Percentiles rank a stretch among this genome's conserved stretches.
These are phyloP conservation scores for Scaptomyza tumidula DNA, from an alignment of 2,888 invertebrate genomes.

Conservation along the genomic window DNA sequence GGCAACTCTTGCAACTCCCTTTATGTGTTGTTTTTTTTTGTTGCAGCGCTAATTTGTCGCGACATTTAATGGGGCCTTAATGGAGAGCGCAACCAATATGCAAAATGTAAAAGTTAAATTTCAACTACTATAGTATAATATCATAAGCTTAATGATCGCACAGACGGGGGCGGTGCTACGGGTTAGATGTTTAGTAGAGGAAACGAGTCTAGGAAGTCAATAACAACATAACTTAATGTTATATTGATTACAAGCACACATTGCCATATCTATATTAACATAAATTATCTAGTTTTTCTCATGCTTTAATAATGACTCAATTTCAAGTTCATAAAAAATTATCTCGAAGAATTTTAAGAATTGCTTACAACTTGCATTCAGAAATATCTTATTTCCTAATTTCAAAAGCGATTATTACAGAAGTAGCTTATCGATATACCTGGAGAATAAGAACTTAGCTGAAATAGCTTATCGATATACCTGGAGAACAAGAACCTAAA, in stretches of 20 bases:
- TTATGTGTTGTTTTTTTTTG: background rate
- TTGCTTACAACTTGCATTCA: no score
- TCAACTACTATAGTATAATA: background rate
- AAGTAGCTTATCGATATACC: no score
- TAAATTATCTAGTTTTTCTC: no score
- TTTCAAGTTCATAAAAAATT: background rate
- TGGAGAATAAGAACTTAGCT: no score
- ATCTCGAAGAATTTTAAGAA: no score
- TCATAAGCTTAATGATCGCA: background rate
- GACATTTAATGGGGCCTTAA: slow-evolving; percentile 56
- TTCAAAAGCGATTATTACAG: no score
- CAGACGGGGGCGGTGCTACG: background rate
- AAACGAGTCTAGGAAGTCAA: slow-evolving; percentile 29
- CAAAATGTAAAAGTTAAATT: slow-evolving; percentile 40
- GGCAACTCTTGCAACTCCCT: slow-evolving; percentile 8
- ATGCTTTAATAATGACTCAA: no score
- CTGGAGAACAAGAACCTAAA: no score
- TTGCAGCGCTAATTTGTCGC: slow-evolving; percentile 53
- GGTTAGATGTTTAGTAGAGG: slow-evolving; percentile 5
- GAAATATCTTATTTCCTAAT: no score
- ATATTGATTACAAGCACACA: background rate
- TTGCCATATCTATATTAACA: no score
- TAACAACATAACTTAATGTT: slow-evolving; percentile 1
- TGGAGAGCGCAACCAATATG: slow-evolving; percentile 51
- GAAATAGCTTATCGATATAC: no score